Conservation (phyloP, 2,113 vertebrate genomes). For the Pardalotus punctatus region DNA sequence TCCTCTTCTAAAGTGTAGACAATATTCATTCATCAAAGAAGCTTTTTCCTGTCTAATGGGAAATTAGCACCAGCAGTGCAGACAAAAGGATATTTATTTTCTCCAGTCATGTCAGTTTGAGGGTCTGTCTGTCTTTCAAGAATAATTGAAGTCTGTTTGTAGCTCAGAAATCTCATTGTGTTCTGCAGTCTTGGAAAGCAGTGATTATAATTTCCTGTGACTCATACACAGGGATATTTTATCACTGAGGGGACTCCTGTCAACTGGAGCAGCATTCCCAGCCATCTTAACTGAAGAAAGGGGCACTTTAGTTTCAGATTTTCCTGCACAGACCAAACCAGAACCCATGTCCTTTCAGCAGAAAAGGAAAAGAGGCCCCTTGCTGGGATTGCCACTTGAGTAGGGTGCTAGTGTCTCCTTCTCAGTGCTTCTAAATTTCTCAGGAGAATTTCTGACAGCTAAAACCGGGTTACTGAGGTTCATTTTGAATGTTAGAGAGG, state of each 20-base stretch:
- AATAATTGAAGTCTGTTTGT: slow-evolving; percentile 46
- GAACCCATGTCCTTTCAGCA: background rate
- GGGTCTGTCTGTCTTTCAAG: slow-evolving; percentile 38
- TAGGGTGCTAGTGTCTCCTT: background rate
- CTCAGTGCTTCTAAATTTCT: background rate
- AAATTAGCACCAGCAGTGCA: slow-evolving; percentile 47
- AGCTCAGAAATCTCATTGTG: slow-evolving; percentile 49
- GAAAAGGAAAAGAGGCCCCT: background rate
- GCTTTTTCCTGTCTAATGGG: slow-evolving; percentile 49
- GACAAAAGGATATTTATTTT: slow-evolving; percentile 61
- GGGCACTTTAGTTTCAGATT: background rate
- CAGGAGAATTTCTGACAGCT: background rate
- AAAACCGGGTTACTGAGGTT: background rate
- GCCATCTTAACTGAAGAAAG: background rate
- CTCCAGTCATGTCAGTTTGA: background rate
- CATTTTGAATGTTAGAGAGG: background rate
- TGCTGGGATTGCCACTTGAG: background rate
- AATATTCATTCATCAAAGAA: slow-evolving; percentile 50
- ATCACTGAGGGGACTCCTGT: background rate
- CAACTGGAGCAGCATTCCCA: background rate
- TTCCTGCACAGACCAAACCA: background rate
- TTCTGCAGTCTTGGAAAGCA: background rate
- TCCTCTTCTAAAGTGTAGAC: slow-evolving; percentile 26
- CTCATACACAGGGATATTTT: background rate
- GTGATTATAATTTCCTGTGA: slow-evolving; percentile 43